Evolutionary conservation across 2,797 vertebrate species (phyloP), one percentile per base, ranked within the genome.

Genomic region (Chanos chanos): DNA sequence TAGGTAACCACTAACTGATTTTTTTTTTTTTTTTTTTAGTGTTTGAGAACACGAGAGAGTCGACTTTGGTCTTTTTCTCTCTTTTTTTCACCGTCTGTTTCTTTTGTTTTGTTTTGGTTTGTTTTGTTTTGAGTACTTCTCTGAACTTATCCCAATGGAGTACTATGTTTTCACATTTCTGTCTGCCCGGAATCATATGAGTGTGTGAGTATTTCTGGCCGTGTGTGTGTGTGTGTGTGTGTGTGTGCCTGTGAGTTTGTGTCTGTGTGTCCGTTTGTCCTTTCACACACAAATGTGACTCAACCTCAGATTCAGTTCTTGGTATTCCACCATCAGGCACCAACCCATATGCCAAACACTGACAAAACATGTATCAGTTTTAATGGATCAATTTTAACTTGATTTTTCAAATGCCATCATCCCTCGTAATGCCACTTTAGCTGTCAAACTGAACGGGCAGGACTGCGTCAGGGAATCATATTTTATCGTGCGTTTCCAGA

Each of bases 291-390:
- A 9, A 39, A 36, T 9, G 16, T n/a, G n/a, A n/a, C n/a, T n/a
- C n/a, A n/a, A n/a, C n/a, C n/a, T n/a, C n/a, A n/a, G n/a, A n/a
- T n/a, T n/a, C n/a, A n/a, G n/a, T n/a, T n/a, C n/a, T n/a, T n/a
- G n/a, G n/a, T n/a, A n/a, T n/a, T n/a, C n/a, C 43, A 45, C 12
- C 24, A 43, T 45, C 22, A 24, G 43, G 45, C 22, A 24, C 43
- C 45, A 12, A 45, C 43, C 45, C 22, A 22, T 3, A 45, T n/a
- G 27, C 25, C 49, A 30, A 30, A 53, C 63, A 68, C 10, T 39
- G 43, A 40, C 61, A 75, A 76, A 76, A 75, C 82, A 72, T 68
- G 61, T n/a, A n/a, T n/a, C n/a, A n/a, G n/a, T n/a, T n/a, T n/a
- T n/a, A n/a, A n/a, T n/a, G n/a, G n/a, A n/a, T n/a, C n/a, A n/a